Percentiles rank a stretch among this genome's conserved stretches.
Evolutionary conservation across 2,797 vertebrate genomes (phyloP).

Genomic region (Chelon auratus): DNA sequence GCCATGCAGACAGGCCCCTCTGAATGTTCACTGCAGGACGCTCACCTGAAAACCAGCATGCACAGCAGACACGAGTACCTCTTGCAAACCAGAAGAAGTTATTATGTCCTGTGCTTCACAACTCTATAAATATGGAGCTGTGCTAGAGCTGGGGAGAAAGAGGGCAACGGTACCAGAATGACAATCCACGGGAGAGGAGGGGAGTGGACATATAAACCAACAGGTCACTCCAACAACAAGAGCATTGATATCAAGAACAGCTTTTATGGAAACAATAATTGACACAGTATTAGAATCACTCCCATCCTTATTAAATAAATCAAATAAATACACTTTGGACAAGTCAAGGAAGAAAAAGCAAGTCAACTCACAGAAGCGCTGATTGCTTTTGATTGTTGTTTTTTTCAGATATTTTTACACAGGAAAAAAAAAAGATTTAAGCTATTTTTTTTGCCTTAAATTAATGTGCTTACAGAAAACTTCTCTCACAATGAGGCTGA

Average conservation of each 20-base stretch:
- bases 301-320: not conserved
- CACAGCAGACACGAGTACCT: conserved; percentile 40
- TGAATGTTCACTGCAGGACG: conserved; percentile 65
- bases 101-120: conserved; percentile 48
- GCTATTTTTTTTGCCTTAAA: too few species aligned
- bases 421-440: too few species aligned
- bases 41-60: conserved; percentile 51
- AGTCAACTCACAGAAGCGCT: too few species aligned
- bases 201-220: conserved; percentile 8
- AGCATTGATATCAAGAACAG: conserved; percentile 3
- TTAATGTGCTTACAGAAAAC: too few species aligned
- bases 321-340: too few species aligned
- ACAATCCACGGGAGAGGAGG: conserved; percentile 16
- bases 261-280: not conserved
- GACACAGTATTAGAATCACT: conserved; percentile 12
- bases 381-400: too few species aligned
- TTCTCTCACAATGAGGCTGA: too few species aligned
- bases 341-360: too few species aligned
- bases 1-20: conserved; percentile 55
- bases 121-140: conserved; percentile 50
- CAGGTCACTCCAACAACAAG: not conserved
- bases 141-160: conserved; percentile 31
- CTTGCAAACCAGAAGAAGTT: conserved; percentile 37
- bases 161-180: conserved; percentile 41
- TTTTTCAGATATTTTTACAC: too few species aligned